Evolutionary conservation across 2,113 vertebrate species (phyloP).

Genomic region (Cebidichthys violaceus): DNA sequence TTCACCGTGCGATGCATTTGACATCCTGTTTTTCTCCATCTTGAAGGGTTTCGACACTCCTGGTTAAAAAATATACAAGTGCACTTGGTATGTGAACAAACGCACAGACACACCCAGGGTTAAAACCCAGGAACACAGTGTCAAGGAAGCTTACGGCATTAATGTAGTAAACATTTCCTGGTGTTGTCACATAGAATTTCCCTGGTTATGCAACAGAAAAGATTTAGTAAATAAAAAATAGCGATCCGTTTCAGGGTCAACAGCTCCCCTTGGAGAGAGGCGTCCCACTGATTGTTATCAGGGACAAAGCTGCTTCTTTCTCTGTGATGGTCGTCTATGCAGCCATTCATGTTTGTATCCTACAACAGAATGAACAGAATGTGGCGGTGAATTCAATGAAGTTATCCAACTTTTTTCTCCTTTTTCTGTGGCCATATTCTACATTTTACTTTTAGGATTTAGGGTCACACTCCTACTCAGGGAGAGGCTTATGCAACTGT

Average conservation of each 20-base stretch:
- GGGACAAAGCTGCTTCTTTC: not conserved
- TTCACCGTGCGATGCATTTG: slow-evolving; percentile 24
- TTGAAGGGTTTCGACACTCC: slow-evolving; percentile 27
- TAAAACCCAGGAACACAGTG: slow-evolving; percentile 27
- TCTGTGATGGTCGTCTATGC: not conserved
- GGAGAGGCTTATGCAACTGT: not conserved
- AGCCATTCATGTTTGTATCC: slow-evolving; percentile 12
- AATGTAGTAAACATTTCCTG: slow-evolving; percentile 60
- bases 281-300: not conserved
- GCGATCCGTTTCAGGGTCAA: not conserved
- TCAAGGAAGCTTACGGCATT: slow-evolving; percentile 21
- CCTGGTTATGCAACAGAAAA: slow-evolving; percentile 37
- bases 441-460: not conserved
- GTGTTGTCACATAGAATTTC: slow-evolving; percentile 16
- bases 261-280: slow-evolving; percentile 14
- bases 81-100: not conserved
- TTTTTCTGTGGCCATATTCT: not conserved
- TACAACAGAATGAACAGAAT: slow-evolving; percentile 48
- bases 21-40: slow-evolving; percentile 49
- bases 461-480: not conserved
- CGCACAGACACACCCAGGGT: not conserved
- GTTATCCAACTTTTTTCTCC: not conserved
- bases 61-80: slow-evolving; percentile 20
- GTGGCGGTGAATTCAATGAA: slow-evolving; percentile 9
- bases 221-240: slow-evolving; percentile 1